Percentiles rank a stretch among this genome's conserved stretches.
Evolutionary conservation across 2,888 invertebrate genomes (phyloP).

Genomic region (Vesta saturnalis): DNA sequence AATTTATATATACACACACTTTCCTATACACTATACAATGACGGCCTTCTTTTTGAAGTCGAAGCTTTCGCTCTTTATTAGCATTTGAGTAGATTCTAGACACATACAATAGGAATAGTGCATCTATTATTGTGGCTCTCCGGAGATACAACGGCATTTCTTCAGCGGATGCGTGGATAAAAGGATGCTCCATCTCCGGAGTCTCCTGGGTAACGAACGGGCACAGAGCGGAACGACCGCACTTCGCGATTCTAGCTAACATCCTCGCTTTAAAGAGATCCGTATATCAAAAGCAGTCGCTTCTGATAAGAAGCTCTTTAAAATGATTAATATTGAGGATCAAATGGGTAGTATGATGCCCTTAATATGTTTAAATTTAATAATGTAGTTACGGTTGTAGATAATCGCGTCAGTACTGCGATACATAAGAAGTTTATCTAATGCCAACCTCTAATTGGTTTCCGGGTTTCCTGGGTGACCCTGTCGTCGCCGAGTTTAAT

Average conservation of each 20-base stretch:
- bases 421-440: conserved; percentile 36
- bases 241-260: conserved; percentile 32
- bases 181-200: conserved; percentile 39
- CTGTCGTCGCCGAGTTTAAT: conserved; percentile 48
- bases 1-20: conserved; percentile 23
- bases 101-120: conserved; percentile 44
- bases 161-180: conserved; percentile 37
- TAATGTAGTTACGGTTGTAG: conserved; percentile 13
- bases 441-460: conserved; percentile 48
- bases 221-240: conserved; percentile 36
- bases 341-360: background rate
- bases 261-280: conserved; percentile 26
- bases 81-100: conserved; percentile 30
- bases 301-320: conserved; percentile 14
- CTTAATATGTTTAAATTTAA: conserved; percentile 23
- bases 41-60: conserved; percentile 12
- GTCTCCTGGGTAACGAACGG: conserved; percentile 38
- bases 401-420: conserved; percentile 9
- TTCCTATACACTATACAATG: conserved; percentile 20
- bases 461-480: conserved; percentile 42
- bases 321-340: conserved; percentile 8
- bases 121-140: conserved; percentile 47
- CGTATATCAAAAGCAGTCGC: conserved; percentile 24
- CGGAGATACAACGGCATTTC: conserved; percentile 38
- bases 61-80: conserved; percentile 19